A percentile compares a stretch with the other conserved stretches of the same genome.
Conservation (phyloP, 2,888 invertebrate species). For the Polydrusus tereticollis region DNA sequence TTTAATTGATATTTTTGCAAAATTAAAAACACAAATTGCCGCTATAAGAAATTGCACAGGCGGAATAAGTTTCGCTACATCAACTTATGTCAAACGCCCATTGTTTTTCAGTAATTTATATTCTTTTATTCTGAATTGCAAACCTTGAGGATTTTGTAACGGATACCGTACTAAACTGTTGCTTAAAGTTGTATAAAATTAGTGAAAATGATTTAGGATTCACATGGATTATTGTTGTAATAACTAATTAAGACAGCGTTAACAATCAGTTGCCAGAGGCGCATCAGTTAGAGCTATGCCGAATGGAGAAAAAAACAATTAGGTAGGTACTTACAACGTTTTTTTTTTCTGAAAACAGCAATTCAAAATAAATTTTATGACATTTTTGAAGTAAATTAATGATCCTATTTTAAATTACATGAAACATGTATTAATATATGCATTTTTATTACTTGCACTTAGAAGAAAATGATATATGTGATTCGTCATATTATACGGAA, state of each 20-base stretch:
- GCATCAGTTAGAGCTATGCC: too few species aligned
- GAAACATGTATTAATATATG: too few species aligned
- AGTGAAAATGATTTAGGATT: slow-evolving; percentile 20
- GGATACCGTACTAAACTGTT: slow-evolving; percentile 23
- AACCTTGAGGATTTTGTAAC: slow-evolving; percentile 36
- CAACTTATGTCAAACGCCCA: slow-evolving; percentile 35
- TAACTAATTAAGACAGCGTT: slow-evolving; percentile 12
- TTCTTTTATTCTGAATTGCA: slow-evolving; percentile 30
- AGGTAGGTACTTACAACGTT: too few species aligned
- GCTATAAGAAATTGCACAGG: slow-evolving; percentile 21
- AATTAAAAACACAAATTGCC: slow-evolving; percentile 12
- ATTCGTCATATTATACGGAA: too few species aligned
- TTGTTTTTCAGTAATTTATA: slow-evolving; percentile 41
- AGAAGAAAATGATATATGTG: too few species aligned
- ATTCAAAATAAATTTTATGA: too few species aligned
- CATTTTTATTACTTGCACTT: too few species aligned
- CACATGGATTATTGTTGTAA: slow-evolving; percentile 22
- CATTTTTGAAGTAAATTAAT: too few species aligned
- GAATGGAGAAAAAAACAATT: too few species aligned
- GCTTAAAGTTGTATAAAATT: slow-evolving; percentile 34
- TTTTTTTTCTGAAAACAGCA: too few species aligned
- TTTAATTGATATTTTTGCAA: slow-evolving; percentile 7
- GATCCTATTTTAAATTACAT: too few species aligned
- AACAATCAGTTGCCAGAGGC: too few species aligned
- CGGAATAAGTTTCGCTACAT: slow-evolving; percentile 38